Evolutionary conservation across 1,140 invertebrate genomes (phyloP), one percentile per base, ranked within the genome.

Genomic region (Periplaneta americana): DNA sequence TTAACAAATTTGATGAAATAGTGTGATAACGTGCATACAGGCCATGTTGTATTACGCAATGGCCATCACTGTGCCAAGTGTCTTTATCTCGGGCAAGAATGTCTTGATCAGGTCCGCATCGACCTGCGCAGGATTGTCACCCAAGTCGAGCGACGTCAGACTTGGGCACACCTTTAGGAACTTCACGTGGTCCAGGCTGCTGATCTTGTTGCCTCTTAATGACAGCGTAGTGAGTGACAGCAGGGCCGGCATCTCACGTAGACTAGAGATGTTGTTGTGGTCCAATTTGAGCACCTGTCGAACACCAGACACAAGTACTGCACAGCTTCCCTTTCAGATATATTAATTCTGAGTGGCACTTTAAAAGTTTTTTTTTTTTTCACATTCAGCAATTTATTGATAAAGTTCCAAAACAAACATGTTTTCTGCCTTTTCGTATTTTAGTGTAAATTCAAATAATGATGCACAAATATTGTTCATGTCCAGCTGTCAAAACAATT

Each of bases 221-320:
- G 80, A 80, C 33, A 80, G 57, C 15, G 33, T 35, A 0, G 33
- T 2, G 15, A 80, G 74, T 66, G 66, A 80, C 37, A 2, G n/a
- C 0, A 80, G 80, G 18, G 66, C 28, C 4, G 80, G 80, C 57
- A 80, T 80, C 36, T 34, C 80, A 36, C 36, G 34, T 22, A 80
- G 57, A 11, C 32, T 74, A 34, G 13, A 17, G 15, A 80, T 34
- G 32, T 28, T 28, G 36, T 80, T 80, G 31, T 28, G 28, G 15
- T 80, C 80, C 18, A 80, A 36, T 31, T 35, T 75, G 22, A 80
- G 33, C 18, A 80, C 80, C 80, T 80, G 57, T 2, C 17, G 75
- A 28, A 31, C 28, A 78, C 18, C 8, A 77, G 34, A 35, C 34
- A 34, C 1, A 1, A 0, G 9, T 78, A 74, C 22, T 31, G 22